phyloP scores from a whole-genome alignment of 35 echinoderm and acorn worm species.

The Chiridota heheva region DNA sequence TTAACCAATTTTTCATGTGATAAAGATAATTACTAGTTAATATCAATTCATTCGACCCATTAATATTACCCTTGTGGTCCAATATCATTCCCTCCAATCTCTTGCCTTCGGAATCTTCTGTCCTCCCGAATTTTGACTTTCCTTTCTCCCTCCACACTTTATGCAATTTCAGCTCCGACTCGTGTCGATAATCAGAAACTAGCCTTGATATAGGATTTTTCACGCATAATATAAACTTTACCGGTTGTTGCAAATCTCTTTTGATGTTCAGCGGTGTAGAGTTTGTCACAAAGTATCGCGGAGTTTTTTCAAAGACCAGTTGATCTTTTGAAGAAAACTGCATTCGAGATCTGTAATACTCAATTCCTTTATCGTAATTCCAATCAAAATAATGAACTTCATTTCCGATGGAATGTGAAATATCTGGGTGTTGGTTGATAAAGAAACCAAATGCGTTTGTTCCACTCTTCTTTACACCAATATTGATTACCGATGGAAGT shows the following conservation, averaged over 20 bases:
- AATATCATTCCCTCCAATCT: conserved; percentile 50
- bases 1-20: conserved; percentile 85
- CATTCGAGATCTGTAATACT: conserved; percentile 84
- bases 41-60: conserved; percentile 67
- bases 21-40: conserved; percentile 62
- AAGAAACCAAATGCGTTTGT: conserved; percentile 88
- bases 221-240: conserved; percentile 82
- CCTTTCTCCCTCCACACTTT: conserved; percentile 4
- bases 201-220: conserved; percentile 72
- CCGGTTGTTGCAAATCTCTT: conserved; percentile 47
- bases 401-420: conserved; percentile 74
- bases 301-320: conserved; percentile 89
- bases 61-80: conserved; percentile 51
- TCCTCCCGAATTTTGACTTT: background rate
- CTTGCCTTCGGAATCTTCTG: conserved; percentile 37
- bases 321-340: conserved; percentile 48
- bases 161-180: conserved; percentile 60
- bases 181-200: conserved; percentile 81
- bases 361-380: conserved; percentile 80
- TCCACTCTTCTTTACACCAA: conserved; percentile 92
- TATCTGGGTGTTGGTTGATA: conserved; percentile 70
- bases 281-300: conserved; percentile 86
- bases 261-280: conserved; percentile 54
- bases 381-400: conserved; percentile 99
- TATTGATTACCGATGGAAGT: conserved; percentile 80